These are phyloP conservation scores for Hetaerina americana DNA, from an alignment of 1,140 invertebrate genomes.

Conservation along the genomic window DNA sequence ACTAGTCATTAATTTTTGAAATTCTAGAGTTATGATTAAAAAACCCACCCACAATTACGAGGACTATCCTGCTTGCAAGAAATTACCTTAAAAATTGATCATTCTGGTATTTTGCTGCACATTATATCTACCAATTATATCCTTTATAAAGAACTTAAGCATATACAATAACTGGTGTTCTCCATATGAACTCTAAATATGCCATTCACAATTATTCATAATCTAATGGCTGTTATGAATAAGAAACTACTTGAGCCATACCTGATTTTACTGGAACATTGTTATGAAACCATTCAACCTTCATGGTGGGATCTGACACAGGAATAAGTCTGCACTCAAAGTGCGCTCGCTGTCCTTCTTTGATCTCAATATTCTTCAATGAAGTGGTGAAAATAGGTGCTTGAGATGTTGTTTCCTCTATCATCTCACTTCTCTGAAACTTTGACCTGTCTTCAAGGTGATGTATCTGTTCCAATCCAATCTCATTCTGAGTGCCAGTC, in stretches of 20 bases:
- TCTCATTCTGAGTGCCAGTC: constrained; percentile 70
- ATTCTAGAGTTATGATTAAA: too few relatives aligned
- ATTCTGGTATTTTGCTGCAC: too few relatives aligned
- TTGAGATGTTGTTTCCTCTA: constrained; percentile 75
- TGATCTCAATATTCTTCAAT: constrained; percentile 78
- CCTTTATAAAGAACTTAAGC: too few relatives aligned
- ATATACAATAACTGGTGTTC: too few relatives aligned
- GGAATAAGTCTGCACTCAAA: constrained; percentile 93
- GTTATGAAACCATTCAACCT: constrained; percentile 96
- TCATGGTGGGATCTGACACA: constrained; percentile 90
- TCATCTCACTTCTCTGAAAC: constrained; percentile 54
- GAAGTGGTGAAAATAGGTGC: constrained; percentile 83
- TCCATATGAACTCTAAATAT: too few relatives aligned
- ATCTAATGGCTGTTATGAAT: background rate
- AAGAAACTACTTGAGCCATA: constrained; percentile 5
- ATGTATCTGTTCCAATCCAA: constrained; percentile 72
- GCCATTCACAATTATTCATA: background rate
- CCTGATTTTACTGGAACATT: constrained; percentile 69
- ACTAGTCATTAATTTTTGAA: too few relatives aligned
- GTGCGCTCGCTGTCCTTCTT: constrained; percentile 89
- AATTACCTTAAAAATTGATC: too few relatives aligned
- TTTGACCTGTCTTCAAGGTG: constrained; percentile 69
- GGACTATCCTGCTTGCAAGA: too few relatives aligned
- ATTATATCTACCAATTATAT: too few relatives aligned
- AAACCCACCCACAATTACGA: too few relatives aligned